phyloP scores from a whole-genome alignment of 2,888 invertebrate species.

The Tillus elongatus region DNA sequence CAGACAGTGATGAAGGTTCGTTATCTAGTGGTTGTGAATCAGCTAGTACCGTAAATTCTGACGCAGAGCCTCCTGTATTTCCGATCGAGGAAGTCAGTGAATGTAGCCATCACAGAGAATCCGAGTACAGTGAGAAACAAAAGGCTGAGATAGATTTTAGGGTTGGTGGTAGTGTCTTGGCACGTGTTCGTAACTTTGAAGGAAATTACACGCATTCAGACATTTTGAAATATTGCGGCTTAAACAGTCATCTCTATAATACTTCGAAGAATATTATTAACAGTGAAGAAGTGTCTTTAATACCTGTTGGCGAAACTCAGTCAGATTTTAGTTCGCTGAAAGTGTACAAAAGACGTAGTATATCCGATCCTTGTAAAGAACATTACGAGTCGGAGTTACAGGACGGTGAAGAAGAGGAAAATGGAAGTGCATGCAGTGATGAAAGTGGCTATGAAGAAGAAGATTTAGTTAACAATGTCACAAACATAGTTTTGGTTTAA shows the following conservation, averaged over 20 bases:
- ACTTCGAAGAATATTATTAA: conserved; percentile 28
- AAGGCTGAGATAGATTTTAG: conserved; percentile 40
- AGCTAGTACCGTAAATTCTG: conserved; percentile 60
- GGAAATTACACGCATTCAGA: conserved; percentile 21
- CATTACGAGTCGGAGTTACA: conserved; percentile 38
- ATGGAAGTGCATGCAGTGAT: conserved; percentile 76
- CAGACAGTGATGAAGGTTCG: conserved; percentile 65
- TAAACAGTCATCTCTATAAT: conserved; percentile 25
- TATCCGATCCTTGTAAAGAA: conserved; percentile 22
- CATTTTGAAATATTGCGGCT: conserved; percentile 31
- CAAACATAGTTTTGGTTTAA: conserved; percentile 38
- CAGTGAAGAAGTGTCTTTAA: conserved; percentile 39
- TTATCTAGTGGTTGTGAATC: conserved; percentile 76
- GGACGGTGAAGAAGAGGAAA: conserved; percentile 42
- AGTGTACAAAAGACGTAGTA: conserved; percentile 38
- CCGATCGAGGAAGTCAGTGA: conserved; percentile 20
- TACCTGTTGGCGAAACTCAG: conserved; percentile 39
- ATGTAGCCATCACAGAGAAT: conserved; percentile 19
- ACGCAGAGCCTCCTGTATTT: conserved; percentile 40
- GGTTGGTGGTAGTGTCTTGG: conserved; percentile 39
- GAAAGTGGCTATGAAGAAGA: conserved; percentile 87
- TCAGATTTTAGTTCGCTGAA: conserved; percentile 40
- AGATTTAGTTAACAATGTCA: conserved; percentile 42
- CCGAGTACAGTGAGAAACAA: conserved; percentile 26
- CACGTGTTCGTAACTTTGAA: conserved; percentile 35